Evolutionary conservation across 2,113 vertebrate genomes (phyloP).

Genomic region (Desmodus rotundus): DNA sequence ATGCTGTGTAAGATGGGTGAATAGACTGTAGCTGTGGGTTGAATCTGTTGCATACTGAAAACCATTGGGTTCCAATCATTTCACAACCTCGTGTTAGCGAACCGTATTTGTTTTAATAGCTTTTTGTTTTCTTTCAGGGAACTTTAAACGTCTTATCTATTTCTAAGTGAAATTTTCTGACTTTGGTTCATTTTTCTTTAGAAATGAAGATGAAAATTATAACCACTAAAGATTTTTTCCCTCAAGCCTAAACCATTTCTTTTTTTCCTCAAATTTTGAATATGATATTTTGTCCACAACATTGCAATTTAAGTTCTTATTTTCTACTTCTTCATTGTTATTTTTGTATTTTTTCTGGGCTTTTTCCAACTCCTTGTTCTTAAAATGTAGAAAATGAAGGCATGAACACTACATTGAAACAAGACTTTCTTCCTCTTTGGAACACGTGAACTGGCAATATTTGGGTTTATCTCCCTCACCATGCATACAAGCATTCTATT

Average conservation of each 20-base stretch:
- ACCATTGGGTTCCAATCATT: not conserved
- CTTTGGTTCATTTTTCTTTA: not conserved
- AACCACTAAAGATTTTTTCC: not conserved
- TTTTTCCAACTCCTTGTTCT: not conserved
- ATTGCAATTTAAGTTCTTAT: slow-evolving; percentile 11
- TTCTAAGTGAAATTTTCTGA: not conserved
- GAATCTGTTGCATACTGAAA: not conserved
- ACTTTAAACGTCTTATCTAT: not conserved
- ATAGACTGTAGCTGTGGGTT: not conserved
- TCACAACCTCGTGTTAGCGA: not conserved
- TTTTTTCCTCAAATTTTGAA: not conserved
- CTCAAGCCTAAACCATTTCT: not conserved
- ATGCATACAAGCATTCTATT: not conserved
- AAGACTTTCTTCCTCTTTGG: not conserved
- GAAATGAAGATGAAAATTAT: slow-evolving; percentile 7
- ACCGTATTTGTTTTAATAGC: not conserved
- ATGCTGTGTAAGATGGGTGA: not conserved
- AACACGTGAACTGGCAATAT: not conserved
- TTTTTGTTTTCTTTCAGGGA: not conserved
- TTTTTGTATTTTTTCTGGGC: not conserved
- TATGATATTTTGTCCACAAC: not conserved
- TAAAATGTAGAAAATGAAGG: slow-evolving; percentile 10
- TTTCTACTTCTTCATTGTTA: not conserved
- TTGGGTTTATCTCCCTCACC: not conserved
- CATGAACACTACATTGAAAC: not conserved